A percentile compares a stretch with the other conserved stretches of the same genome.
phyloP scores from a whole-genome alignment of 2,113 vertebrate species.

The Myiozetetes cayanensis region DNA sequence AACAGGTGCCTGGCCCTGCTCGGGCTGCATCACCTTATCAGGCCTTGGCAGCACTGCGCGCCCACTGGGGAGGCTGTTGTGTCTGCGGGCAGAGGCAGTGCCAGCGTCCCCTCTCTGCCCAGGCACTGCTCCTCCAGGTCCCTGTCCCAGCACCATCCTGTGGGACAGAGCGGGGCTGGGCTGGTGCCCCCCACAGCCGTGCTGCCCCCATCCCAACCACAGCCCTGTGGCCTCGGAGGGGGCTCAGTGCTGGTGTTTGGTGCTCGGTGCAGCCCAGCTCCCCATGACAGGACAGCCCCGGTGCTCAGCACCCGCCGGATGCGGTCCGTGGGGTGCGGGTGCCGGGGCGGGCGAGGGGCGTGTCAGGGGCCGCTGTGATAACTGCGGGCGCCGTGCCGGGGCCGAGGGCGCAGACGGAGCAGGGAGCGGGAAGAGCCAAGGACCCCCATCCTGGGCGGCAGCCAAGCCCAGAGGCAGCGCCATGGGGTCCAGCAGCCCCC shows the following conservation, averaged over 20 bases:
- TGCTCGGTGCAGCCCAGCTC: background rate
- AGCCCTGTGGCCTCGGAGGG: background rate
- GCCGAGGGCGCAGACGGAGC: background rate
- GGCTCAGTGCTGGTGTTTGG: background rate
- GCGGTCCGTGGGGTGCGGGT: background rate
- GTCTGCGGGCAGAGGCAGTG: background rate
- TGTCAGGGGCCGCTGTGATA: background rate
- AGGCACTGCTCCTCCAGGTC: background rate
- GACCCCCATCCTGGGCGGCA: background rate
- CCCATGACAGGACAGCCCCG: background rate
- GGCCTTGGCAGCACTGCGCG: background rate
- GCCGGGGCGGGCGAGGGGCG: slow-evolving; percentile 24
- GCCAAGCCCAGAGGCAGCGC: background rate
- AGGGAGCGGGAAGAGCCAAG: background rate
- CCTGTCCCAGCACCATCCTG: background rate
- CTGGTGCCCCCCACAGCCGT: background rate
- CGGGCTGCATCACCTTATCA: background rate
- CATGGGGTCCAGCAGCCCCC: background rate
- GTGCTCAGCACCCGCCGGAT: background rate
- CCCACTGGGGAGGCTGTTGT: background rate
- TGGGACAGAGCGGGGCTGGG: background rate
- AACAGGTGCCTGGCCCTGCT: background rate
- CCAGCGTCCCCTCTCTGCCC: background rate
- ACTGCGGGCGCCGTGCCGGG: background rate
- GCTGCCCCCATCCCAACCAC: background rate